Evolutionary conservation across 2,888 invertebrate genomes (phyloP).

Genomic region (Yponomeuta malinellus): DNA sequence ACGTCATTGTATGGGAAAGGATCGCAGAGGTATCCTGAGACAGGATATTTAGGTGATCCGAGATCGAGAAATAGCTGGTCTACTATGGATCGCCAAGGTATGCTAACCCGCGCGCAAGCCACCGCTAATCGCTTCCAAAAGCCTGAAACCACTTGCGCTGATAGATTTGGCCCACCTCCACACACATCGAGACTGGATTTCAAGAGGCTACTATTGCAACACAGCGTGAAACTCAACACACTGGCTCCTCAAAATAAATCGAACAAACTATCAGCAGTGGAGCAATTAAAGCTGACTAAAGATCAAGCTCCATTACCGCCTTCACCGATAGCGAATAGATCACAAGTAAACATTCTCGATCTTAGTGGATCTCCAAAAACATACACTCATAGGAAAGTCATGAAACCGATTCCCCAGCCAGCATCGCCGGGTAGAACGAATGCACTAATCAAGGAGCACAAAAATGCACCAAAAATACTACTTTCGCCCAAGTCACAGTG

Average conservation of each 20-base stretch:
- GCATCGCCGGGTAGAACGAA: constrained; percentile 74
- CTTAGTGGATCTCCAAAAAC: constrained; percentile 83
- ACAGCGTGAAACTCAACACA: constrained; percentile 79
- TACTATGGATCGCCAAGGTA: constrained; percentile 52
- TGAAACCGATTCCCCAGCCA: constrained; percentile 65
- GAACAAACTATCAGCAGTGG: constrained; percentile 83
- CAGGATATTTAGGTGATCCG: constrained; percentile 76
- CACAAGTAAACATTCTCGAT: constrained; percentile 80
- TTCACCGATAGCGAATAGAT: constrained; percentile 47
- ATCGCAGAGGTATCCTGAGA: constrained; percentile 73
- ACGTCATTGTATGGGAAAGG: constrained; percentile 58
- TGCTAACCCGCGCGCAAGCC: constrained; percentile 32
- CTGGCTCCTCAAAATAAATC: constrained; percentile 74
- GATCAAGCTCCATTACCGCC: constrained; percentile 59
- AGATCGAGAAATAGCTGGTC: constrained; percentile 80
- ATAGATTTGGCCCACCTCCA: constrained; percentile 77
- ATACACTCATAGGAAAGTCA: constrained; percentile 78
- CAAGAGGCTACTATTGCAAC: constrained; percentile 85
- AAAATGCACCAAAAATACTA: constrained; percentile 78
- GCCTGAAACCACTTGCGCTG: constrained; percentile 73
- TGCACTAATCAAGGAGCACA: constrained; percentile 68
- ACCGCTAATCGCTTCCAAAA: constrained; percentile 37
- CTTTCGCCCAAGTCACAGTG: constrained; percentile 82
- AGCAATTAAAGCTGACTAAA: constrained; percentile 82
- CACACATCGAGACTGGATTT: constrained; percentile 90